phyloP scores from a whole-genome alignment of 2,888 invertebrate species.

The Villa cingulata region DNA sequence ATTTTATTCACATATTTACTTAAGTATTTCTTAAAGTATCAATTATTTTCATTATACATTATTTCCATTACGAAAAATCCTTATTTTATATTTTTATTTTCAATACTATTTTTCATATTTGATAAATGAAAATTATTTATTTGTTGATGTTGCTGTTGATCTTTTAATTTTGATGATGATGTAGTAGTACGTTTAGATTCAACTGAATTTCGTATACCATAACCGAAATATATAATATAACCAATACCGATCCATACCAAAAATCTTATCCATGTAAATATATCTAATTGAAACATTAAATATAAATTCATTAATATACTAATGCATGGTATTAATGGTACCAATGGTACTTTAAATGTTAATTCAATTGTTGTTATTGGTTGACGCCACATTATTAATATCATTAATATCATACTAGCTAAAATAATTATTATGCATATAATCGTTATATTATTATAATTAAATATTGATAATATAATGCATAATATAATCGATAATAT shows the following conservation, averaged over 20 bases:
- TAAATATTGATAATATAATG: constrained; percentile 20
- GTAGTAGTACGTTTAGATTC: too few species aligned
- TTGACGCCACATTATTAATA: constrained; percentile 53
- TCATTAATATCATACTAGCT: constrained; percentile 39
- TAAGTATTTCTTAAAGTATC: too few species aligned
- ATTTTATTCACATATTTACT: too few species aligned
- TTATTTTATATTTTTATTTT: too few species aligned
- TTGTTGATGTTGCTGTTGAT: too few species aligned
- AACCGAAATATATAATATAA: constrained; percentile 72
- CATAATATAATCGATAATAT: constrained; percentile 32
- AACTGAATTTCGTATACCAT: constrained; percentile 63
- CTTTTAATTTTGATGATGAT: too few species aligned
- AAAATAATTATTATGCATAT: constrained; percentile 39
- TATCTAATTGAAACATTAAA: constrained; percentile 77
- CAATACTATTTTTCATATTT: too few species aligned
- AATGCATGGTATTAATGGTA: constrained; percentile 70
- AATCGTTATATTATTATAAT: constrained; percentile 23
- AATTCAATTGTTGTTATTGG: constrained; percentile 48
- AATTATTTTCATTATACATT: too few species aligned
- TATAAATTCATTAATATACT: constrained; percentile 81
- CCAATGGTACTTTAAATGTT: constrained; percentile 69
- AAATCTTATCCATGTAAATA: constrained; percentile 80
- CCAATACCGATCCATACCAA: constrained; percentile 72
- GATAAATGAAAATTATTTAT: too few species aligned
- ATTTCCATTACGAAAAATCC: too few species aligned